Conservation (phyloP, 2,113 vertebrate species). For the Pithys albifrons region DNA sequence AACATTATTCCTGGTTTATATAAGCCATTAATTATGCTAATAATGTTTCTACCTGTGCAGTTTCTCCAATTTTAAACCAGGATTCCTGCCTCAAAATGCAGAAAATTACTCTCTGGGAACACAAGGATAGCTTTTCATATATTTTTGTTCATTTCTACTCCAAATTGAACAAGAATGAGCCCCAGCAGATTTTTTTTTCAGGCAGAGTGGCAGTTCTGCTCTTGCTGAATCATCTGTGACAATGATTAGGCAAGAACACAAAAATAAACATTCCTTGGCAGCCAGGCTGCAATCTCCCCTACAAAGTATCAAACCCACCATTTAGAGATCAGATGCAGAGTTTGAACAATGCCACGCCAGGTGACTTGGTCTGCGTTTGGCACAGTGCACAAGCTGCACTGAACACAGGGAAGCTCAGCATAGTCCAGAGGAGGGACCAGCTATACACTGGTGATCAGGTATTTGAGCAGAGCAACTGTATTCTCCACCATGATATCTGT, state of each 20-base stretch:
- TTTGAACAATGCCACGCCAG: neutral
- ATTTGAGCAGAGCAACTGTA: neutral
- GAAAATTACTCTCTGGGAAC: neutral
- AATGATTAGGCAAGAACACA: conserved; percentile 59
- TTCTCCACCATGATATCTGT: neutral
- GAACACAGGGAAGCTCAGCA: neutral
- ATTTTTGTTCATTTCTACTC: conserved; percentile 4
- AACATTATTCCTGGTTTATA: conserved; percentile 19
- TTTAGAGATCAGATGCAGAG: neutral
- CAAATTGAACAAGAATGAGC: neutral
- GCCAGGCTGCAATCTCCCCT: neutral
- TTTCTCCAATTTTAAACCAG: conserved; percentile 19
- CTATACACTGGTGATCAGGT: neutral
- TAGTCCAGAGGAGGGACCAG: neutral
- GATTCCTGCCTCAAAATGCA: neutral
- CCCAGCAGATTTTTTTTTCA: conserved; percentile 24
- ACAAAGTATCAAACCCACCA: neutral
- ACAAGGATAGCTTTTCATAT: neutral
- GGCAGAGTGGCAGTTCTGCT: conserved; percentile 12
- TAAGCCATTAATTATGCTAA: conserved; percentile 48
- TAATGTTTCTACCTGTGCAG: conserved; percentile 24
- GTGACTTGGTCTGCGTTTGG: neutral
- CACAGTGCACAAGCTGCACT: neutral
- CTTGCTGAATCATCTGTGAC: conserved; percentile 65
- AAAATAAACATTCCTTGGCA: conserved; percentile 59